phyloP scores from a whole-genome alignment of 2,113 vertebrate genomes.

The Hirundichthys speculiger region DNA sequence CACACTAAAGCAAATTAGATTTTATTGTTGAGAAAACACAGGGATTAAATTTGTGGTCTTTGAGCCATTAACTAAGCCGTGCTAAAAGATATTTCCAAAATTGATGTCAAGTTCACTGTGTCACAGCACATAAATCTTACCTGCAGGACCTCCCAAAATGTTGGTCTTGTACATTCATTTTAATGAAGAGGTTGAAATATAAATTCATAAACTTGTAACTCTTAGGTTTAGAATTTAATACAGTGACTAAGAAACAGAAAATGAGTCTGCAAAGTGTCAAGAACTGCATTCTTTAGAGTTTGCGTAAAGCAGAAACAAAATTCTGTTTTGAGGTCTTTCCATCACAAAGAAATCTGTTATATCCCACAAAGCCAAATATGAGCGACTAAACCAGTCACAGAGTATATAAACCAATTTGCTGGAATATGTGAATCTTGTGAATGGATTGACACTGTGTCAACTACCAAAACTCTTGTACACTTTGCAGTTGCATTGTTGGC shows the following conservation, averaged over 20 bases:
- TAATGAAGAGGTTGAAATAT: conserved; percentile 9
- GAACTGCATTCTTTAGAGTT: no score
- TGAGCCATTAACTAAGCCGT: conserved; percentile 20
- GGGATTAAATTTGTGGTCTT: conserved; percentile 38
- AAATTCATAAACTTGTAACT: conserved; percentile 14
- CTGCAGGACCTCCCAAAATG: no score
- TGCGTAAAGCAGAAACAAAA: no score
- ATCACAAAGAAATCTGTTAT: no score
- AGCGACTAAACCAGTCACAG: no score
- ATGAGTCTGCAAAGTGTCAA: neutral
- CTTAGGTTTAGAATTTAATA: neutral
- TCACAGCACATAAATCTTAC: neutral
- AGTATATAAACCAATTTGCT: no score
- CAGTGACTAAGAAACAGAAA: neutral
- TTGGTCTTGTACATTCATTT: conserved; percentile 1
- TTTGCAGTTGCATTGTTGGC: no score
- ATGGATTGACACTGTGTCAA: no score
- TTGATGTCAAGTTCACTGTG: conserved; percentile 15
- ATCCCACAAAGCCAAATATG: no score
- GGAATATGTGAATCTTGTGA: no score
- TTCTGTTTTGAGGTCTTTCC: no score
- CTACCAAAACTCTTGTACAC: no score
- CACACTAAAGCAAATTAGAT: conserved; percentile 43
- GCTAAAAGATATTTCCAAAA: conserved; percentile 22
- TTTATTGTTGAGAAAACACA: conserved; percentile 38